Percentiles rank a stretch among this genome's conserved stretches.
Conservation (phyloP, 2,113 vertebrate species). For the Pongo pygmaeus region DNA sequence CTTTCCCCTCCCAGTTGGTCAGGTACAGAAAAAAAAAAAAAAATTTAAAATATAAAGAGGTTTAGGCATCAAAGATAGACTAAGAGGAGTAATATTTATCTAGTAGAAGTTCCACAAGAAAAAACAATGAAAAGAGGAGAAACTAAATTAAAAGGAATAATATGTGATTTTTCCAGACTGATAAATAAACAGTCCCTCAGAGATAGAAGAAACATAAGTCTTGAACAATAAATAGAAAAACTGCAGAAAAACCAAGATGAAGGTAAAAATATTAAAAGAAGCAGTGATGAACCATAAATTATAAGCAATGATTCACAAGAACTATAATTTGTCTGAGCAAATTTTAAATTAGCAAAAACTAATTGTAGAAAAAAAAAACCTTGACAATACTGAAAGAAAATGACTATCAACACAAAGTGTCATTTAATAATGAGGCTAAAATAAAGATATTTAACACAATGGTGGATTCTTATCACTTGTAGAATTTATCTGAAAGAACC, state of each 20-base stretch:
- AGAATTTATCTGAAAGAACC: neutral
- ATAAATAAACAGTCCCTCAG: neutral
- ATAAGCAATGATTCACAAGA: neutral
- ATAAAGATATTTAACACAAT: neutral
- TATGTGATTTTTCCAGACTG: neutral
- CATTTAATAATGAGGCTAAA: neutral
- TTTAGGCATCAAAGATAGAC: neutral
- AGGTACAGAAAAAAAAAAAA: neutral
- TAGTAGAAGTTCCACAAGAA: neutral
- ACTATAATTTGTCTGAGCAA: neutral
- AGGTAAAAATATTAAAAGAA: neutral
- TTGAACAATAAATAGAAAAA: neutral
- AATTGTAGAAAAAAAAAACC: neutral
- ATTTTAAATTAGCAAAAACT: neutral
- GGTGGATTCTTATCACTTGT: neutral
- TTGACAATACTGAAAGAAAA: neutral
- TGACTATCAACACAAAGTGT: neutral
- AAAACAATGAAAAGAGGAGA: neutral
- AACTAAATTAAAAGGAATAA: neutral
- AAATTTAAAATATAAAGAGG: neutral
- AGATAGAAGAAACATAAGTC: neutral
- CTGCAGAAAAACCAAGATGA: neutral
- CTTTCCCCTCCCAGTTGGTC: neutral
- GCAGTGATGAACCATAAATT: neutral
- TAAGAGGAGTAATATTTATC: neutral